Conservation (phyloP, 2,113 vertebrate species). For the Glaucidium brasilianum region DNA sequence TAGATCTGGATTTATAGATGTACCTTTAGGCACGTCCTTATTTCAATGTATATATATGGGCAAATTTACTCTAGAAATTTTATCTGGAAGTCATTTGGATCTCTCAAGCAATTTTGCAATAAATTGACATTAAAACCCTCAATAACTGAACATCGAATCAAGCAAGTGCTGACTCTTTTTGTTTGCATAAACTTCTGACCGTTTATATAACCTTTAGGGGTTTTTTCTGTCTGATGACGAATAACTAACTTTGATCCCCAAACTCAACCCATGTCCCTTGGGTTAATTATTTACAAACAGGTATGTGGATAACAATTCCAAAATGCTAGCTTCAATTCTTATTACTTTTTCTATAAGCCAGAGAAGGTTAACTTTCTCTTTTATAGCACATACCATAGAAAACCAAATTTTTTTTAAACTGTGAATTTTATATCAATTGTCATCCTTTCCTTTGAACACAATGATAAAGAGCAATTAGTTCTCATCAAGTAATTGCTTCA, state of each 20-base stretch:
- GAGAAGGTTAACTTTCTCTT: neutral
- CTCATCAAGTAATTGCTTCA: neutral
- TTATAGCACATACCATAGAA: neutral
- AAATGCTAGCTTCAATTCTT: neutral
- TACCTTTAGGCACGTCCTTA: neutral
- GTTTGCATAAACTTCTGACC: conserved; percentile 29
- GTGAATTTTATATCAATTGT: neutral
- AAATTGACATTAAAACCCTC: neutral
- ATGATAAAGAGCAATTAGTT: neutral
- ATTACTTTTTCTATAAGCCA: neutral
- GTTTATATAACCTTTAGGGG: conserved; percentile 47
- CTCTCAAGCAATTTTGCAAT: conserved; percentile 35
- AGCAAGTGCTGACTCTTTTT: neutral
- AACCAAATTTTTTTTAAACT: neutral
- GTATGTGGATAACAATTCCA: neutral
- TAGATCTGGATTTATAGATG: neutral
- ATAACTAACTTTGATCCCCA: conserved; percentile 10
- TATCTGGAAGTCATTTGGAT: neutral
- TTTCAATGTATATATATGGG: neutral
- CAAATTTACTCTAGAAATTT: neutral
- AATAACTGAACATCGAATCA: neutral
- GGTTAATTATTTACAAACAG: conserved; percentile 41
- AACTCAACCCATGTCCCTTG: neutral
- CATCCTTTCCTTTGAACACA: neutral
- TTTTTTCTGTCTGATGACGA: neutral